These are phyloP conservation scores for Conops quadrifasciatus DNA, from an alignment of 2,888 invertebrate species.

Conservation along the genomic window DNA sequence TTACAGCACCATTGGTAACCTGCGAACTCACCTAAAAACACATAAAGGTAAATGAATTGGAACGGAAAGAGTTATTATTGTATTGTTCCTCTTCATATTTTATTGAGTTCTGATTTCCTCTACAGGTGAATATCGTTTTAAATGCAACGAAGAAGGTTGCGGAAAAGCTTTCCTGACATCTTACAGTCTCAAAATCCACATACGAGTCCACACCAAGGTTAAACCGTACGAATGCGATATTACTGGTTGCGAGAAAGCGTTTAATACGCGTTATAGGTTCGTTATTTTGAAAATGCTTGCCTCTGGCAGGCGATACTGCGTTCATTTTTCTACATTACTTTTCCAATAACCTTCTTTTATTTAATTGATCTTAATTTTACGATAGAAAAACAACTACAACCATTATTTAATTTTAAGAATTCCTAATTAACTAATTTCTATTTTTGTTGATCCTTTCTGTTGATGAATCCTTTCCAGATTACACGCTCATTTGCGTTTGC, in stretches of 20 bases:
- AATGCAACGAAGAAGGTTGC: constrained; percentile 86
- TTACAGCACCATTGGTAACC: constrained; percentile 93
- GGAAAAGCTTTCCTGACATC: constrained; percentile 94
- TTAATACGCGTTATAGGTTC: constrained; percentile 91
- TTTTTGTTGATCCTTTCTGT: too few relatives aligned
- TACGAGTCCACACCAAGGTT: constrained; percentile 90
- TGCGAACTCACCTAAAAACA: constrained; percentile 94
- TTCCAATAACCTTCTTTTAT: too few relatives aligned
- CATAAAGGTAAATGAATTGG: constrained; percentile 79
- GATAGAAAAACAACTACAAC: too few relatives aligned
- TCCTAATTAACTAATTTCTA: too few relatives aligned
- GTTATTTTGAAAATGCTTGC: constrained; percentile 14
- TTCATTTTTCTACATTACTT: too few relatives aligned
- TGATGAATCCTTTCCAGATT: constrained; percentile 67
- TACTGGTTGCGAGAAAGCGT: constrained; percentile 87
- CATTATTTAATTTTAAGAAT: too few relatives aligned
- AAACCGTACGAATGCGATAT: constrained; percentile 91
- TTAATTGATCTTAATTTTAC: too few relatives aligned
- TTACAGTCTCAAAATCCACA: constrained; percentile 93
- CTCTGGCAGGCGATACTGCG: too few relatives aligned
- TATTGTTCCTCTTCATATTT: too few relatives aligned
- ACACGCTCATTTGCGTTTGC: constrained; percentile 89
- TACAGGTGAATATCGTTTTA: constrained; percentile 92
- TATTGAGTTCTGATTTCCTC: background rate
- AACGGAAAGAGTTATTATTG: too few relatives aligned